Percentiles rank a stretch among this genome's conserved stretches.
These are phyloP conservation scores for Ormia ochracea DNA, from an alignment of 2,888 invertebrate genomes.

Conservation along the genomic window DNA sequence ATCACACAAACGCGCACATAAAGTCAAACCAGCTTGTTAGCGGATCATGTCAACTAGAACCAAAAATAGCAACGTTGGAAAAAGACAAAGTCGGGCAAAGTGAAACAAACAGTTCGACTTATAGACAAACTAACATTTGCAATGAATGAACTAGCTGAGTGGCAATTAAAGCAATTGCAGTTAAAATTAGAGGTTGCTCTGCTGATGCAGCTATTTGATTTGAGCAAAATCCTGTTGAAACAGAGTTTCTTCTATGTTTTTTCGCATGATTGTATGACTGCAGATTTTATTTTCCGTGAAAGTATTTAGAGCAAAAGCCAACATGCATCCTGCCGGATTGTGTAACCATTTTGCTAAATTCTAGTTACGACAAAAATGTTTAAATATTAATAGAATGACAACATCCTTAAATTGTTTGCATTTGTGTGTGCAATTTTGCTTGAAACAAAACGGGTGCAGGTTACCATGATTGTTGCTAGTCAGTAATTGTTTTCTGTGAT, in stretches of 20 bases:
- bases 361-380: constrained; percentile 49
- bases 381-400: background rate
- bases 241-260: background rate
- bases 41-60: constrained; percentile 39
- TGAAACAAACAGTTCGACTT: constrained; percentile 27
- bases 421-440: background rate
- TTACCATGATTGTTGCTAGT: background rate
- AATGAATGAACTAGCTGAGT: constrained; percentile 27
- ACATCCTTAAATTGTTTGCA: background rate
- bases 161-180: constrained; percentile 59
- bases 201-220: constrained; percentile 24
- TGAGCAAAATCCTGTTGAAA: background rate
- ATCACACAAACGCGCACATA: constrained; percentile 9
- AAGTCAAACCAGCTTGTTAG: constrained; percentile 1
- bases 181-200: constrained; percentile 55
- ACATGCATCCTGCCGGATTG: constrained; percentile 25
- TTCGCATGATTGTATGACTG: background rate
- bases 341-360: constrained; percentile 57
- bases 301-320: constrained; percentile 13
- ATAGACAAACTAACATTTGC: constrained; percentile 31
- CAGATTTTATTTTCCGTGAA: background rate
- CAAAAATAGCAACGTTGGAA: constrained; percentile 19
- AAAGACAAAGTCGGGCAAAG: background rate
- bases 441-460: background rate
- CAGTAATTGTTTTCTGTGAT: too few species aligned